Evolutionary conservation across 2,113 vertebrate genomes (phyloP), one percentile per base, ranked within the genome.

Genomic region (Hippocampus guttulatus): DNA sequence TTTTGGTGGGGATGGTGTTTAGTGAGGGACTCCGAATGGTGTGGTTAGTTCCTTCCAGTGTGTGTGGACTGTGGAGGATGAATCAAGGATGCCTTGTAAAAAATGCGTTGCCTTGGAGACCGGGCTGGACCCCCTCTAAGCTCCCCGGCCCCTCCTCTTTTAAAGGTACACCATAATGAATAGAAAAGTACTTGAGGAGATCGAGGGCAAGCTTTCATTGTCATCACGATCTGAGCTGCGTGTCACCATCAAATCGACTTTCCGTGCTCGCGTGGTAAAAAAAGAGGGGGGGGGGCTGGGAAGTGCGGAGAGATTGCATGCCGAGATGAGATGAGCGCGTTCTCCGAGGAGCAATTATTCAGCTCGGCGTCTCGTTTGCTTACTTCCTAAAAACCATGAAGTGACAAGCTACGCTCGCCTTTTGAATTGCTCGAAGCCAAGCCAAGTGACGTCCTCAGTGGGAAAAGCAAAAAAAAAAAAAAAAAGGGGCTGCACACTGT

Each of bases 61-160:
- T 65, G 74, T 21, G 45, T 54, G 64, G 14, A 45, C 43, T 38
- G 47, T 65, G 67, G 43, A 72, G 69, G 77, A 75, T 74, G 84
- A 83, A 84, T 82, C 78, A 81, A 84, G 77, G 72, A 66, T 75
- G 78, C 85, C 82, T 87, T 82, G 78, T 75, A 80, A 81, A 84
- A 80, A 78, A 75, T 45, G 81, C 78, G 89, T 90, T 91, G 84
- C 88, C 89, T 85, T 80, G 88, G 88, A 88, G 86, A 91, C 89
- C 79, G 82, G 82, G 69, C 64, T 85, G 83, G 81, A 85, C 77
- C 83, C 41, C 82, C 71, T 83, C 83, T 79, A 78, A 33, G 10
- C 68, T 23, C 54, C 61, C 65, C 10, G 33, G 51, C 6, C 43
- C 3, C 38, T 58, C 27, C 40, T 54, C 25, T 57, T 83, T 85